Conservation (phyloP, 1,140 invertebrate genomes). For the Ladona fulva region DNA sequence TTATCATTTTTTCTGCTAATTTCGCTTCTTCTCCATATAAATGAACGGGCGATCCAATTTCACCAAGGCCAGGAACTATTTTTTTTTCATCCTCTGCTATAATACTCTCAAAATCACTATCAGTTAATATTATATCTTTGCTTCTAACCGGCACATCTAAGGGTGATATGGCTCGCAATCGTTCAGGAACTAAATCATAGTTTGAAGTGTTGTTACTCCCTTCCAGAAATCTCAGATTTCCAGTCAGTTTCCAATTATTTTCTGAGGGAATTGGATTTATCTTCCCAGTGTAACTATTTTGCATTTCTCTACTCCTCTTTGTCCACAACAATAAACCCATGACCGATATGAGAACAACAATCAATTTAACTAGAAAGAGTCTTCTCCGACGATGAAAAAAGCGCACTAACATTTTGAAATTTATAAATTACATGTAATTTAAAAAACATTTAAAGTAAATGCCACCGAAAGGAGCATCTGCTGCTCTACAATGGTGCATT, state of each 20-base stretch:
- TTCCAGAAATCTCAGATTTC: too few relatives aligned
- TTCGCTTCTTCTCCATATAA: conserved; percentile 44
- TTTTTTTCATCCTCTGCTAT: conserved; percentile 38
- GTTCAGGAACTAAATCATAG: too few relatives aligned
- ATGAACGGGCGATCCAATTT: conserved; percentile 56
- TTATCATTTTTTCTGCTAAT: conserved; percentile 56
- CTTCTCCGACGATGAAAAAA: not conserved
- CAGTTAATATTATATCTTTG: not conserved
- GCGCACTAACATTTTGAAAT: not conserved
- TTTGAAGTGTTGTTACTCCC: too few relatives aligned
- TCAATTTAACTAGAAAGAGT: not conserved
- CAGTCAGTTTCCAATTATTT: too few relatives aligned
- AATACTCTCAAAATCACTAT: conserved; percentile 32
- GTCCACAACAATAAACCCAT: not conserved
- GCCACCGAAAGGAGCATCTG: too few relatives aligned
- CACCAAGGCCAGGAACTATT: conserved; percentile 53
- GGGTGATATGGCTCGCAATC: too few relatives aligned
- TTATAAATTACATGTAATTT: not conserved
- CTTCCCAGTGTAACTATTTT: too few relatives aligned
- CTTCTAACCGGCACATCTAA: not conserved
- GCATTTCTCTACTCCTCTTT: not conserved
- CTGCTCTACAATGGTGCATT: too few relatives aligned
- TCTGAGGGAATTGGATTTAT: too few relatives aligned
- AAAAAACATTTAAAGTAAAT: too few relatives aligned
- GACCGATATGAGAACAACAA: not conserved